phyloP scores from a whole-genome alignment of 2,113 vertebrate species.

The human (Homo sapiens) region DNA sequence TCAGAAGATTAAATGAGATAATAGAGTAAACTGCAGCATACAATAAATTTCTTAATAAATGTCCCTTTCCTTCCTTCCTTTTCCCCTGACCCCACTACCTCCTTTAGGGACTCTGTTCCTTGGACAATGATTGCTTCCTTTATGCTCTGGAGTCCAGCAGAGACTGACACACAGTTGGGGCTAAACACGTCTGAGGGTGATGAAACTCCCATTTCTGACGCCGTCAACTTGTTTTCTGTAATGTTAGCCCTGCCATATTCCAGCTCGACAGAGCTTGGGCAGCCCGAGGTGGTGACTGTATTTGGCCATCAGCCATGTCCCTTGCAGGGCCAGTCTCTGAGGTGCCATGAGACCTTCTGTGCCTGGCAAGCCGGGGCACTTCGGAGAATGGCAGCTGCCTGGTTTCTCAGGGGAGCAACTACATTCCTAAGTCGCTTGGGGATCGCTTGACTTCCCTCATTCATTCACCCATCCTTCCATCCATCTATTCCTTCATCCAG shows the following conservation, averaged over 20 bases:
- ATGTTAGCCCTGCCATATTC: background rate
- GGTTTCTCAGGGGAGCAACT: background rate
- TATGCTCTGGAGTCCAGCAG: background rate
- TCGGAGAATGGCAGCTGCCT: background rate
- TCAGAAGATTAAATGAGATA: background rate
- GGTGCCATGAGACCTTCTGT: background rate
- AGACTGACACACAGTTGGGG: fast-evolving
- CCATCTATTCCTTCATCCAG: background rate
- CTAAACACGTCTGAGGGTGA: fast-evolving
- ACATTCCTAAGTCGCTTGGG: background rate
- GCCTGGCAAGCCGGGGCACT: background rate
- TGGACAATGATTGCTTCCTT: background rate
- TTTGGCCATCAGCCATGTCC: background rate
- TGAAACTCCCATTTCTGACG: fast-evolving
- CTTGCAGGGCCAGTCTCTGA: background rate
- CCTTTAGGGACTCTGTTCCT: background rate
- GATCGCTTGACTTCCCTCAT: background rate
- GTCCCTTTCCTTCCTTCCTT: background rate
- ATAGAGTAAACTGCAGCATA: background rate
- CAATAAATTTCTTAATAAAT: background rate
- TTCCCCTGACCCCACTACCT: background rate
- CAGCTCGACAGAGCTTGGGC: background rate
- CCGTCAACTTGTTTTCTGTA: fast-evolving
- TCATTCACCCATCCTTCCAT: background rate
- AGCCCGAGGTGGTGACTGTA: background rate